Evolutionary conservation across 2,797 vertebrate species (phyloP).

Genomic region (Pipistrellus pygmaeus): DNA sequence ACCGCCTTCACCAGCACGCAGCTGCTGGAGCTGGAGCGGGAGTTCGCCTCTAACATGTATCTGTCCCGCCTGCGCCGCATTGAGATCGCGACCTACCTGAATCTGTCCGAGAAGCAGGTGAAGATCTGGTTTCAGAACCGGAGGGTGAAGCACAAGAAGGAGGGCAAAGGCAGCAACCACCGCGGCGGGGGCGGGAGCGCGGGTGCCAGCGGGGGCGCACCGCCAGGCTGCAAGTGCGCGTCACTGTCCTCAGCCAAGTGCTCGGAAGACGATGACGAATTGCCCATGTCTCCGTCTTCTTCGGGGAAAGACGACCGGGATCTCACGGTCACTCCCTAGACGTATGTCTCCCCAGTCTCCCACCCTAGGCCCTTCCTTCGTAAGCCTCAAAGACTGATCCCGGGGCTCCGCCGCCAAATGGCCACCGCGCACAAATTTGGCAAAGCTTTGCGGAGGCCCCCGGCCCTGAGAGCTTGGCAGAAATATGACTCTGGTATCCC

Average conservation of each 20-base stretch:
- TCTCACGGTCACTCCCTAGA: constrained; percentile 94
- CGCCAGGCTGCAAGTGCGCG: constrained; percentile 95
- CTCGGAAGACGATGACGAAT: constrained; percentile 95
- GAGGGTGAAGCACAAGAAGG: constrained; percentile 99
- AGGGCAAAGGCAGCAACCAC: constrained; percentile 94
- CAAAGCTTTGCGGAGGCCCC: constrained; percentile 65
- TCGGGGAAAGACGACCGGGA: constrained; percentile 98
- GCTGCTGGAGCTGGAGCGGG: constrained; percentile 97
- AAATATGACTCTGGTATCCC: not conserved
- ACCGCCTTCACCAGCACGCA: constrained; percentile 99
- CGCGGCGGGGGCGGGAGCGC: constrained; percentile 89
- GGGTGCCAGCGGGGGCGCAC: constrained; percentile 79
- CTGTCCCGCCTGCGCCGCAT: constrained; percentile 98
- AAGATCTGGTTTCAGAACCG: constrained; percentile 99
- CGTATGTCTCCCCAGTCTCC: not conserved
- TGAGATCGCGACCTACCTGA: constrained; percentile 99
- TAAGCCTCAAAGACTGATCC: constrained; percentile 68
- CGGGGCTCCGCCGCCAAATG: constrained; percentile 42
- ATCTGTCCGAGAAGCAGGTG: constrained; percentile 99
- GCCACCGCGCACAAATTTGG: constrained; percentile 64
- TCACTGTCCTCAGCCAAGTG: constrained; percentile 93
- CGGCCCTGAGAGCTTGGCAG: constrained; percentile 19
- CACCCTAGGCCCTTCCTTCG: not conserved
- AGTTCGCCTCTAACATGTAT: constrained; percentile 99
- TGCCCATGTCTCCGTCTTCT: constrained; percentile 95